Evolutionary conservation across 2,797 vertebrate genomes (phyloP).

Genomic region (Rhyacichthys aspro): DNA sequence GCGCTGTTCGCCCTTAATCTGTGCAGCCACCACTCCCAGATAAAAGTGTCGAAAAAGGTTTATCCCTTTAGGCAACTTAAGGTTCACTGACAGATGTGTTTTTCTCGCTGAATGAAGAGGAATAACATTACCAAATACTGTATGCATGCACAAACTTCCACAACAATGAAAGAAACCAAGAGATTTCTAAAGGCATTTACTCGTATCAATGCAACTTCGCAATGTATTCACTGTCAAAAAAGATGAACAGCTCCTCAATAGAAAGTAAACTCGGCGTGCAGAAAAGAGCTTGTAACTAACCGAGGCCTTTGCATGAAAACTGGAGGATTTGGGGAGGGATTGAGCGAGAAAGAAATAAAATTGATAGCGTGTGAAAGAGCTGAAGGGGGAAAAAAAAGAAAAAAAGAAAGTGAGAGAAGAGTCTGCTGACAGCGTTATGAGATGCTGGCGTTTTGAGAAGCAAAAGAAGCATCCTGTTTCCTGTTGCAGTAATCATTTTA

Average conservation of each 20-base stretch:
- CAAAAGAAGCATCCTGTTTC: conserved; percentile 68
- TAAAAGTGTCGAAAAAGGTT: conserved; percentile 64
- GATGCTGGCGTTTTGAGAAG: conserved; percentile 62
- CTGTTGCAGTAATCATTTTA: conserved; percentile 68
- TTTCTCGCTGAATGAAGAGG: conserved; percentile 23
- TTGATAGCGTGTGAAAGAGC: conserved; percentile 71
- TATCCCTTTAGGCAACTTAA: conserved; percentile 61
- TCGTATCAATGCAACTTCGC: conserved; percentile 32
- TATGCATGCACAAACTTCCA: conserved; percentile 31
- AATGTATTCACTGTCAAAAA: conserved; percentile 40
- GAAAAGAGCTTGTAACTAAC: conserved; percentile 59
- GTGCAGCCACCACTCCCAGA: conserved; percentile 54
- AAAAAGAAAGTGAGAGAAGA: conserved; percentile 66
- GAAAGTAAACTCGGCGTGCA: conserved; percentile 53
- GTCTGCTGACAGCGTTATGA: conserved; percentile 62
- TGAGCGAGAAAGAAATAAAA: conserved; percentile 66
- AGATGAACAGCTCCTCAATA: conserved; percentile 53
- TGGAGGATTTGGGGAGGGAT: conserved; percentile 64
- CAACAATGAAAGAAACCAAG: conserved; percentile 38
- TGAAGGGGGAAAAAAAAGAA: conserved; percentile 53
- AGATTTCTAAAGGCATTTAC: conserved; percentile 36
- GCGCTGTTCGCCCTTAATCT: conserved; percentile 56
- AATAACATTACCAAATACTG: conserved; percentile 31
- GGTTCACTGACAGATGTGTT: conserved; percentile 44
- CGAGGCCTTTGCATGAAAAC: conserved; percentile 62